A percentile compares a stretch with the other conserved stretches of the same genome.
Conservation (phyloP, 1,140 invertebrate genomes). For the Brachionus rotundiformis region DNA sequence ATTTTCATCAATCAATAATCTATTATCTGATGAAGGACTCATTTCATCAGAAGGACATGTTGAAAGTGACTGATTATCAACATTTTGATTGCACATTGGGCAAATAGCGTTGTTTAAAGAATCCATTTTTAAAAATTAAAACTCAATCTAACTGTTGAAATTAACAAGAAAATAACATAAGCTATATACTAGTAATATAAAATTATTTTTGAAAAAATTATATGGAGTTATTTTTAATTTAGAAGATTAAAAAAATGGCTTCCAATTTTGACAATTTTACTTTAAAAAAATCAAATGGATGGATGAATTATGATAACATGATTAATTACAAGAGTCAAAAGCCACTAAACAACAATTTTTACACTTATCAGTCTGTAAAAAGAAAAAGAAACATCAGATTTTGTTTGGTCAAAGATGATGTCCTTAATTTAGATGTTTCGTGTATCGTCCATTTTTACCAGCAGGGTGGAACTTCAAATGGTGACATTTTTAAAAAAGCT, state of each 20-base stretch:
- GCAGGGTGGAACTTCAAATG: background rate
- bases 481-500: background rate
- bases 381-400: background rate
- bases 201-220: too few species aligned
- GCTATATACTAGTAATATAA: too few species aligned
- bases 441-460: background rate
- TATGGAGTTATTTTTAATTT: background rate
- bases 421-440: background rate
- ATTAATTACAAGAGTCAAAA: background rate
- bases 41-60: too few species aligned
- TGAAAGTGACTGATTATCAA: background rate
- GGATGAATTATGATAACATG: background rate
- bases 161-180: too few species aligned
- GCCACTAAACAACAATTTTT: background rate
- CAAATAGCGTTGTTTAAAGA: background rate
- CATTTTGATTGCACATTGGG: background rate
- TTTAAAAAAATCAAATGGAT: background rate
- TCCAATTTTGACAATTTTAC: background rate
- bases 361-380: background rate
- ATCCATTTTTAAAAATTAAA: background rate
- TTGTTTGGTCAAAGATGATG: conserved; percentile 2
- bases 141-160: too few species aligned
- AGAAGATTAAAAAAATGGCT: background rate
- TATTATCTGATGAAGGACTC: too few species aligned
- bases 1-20: background rate